Evolutionary conservation across 2,113 vertebrate species (phyloP).

Genomic region (Xiphophorus hellerii): DNA sequence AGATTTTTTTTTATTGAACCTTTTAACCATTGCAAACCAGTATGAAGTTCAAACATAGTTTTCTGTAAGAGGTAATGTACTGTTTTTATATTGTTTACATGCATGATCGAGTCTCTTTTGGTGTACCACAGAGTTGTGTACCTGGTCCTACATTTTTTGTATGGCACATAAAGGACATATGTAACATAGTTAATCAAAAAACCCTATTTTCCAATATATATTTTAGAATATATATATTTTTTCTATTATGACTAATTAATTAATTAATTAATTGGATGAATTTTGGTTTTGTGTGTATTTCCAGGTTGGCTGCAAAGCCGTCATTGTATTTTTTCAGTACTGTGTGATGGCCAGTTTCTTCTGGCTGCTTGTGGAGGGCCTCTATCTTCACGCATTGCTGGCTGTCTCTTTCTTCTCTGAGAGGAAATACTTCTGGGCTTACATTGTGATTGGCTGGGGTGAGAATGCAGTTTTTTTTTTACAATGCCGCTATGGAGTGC

Average conservation of each 20-base stretch:
- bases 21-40: neutral
- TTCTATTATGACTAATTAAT: neutral
- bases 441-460: slow-evolving; percentile 98
- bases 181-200: no score
- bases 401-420: slow-evolving; percentile 97
- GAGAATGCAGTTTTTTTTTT: slow-evolving; percentile 45
- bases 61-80: neutral
- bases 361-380: slow-evolving; percentile 95
- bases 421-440: slow-evolving; percentile 98
- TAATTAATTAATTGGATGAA: neutral
- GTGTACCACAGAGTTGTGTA: neutral
- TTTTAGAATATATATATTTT: no score
- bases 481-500: neutral
- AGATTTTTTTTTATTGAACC: neutral
- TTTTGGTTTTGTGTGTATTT: slow-evolving; percentile 28
- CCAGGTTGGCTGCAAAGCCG: slow-evolving; percentile 92
- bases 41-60: neutral
- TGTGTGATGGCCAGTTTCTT: slow-evolving; percentile 98
- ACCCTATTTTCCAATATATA: no score
- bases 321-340: slow-evolving; percentile 95
- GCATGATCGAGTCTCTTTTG: no score
- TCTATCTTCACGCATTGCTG: slow-evolving; percentile 92
- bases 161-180: no score
- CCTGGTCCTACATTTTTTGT: neutral
- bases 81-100: neutral